phyloP scores from a whole-genome alignment of 2,113 vertebrate genomes.

The Rattus norvegicus region DNA sequence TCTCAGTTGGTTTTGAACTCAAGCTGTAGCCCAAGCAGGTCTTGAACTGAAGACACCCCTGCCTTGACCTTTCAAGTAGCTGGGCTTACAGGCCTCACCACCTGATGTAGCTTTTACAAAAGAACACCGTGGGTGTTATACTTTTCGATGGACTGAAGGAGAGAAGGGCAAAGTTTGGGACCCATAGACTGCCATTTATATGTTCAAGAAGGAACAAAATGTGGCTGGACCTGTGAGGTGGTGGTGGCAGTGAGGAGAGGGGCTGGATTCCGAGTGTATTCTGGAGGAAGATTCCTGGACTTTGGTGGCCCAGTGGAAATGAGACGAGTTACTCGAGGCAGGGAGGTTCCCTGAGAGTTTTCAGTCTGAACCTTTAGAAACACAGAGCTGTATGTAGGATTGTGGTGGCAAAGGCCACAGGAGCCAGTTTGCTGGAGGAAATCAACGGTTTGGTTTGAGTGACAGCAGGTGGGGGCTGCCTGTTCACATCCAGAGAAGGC shows the following conservation, averaged over 20 bases:
- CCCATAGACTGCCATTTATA: background rate
- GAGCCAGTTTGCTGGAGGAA: background rate
- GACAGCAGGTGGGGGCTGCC: background rate
- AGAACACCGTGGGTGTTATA: background rate
- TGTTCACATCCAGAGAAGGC: background rate
- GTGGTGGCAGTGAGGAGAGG: background rate
- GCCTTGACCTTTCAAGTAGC: too few relatives aligned
- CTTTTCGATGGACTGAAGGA: background rate
- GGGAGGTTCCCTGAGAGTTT: background rate
- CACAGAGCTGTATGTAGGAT: background rate
- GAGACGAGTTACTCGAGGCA: background rate
- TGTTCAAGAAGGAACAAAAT: background rate
- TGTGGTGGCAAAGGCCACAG: background rate
- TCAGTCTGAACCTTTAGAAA: background rate
- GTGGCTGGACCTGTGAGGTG: background rate
- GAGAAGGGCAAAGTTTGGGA: background rate
- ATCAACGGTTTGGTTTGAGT: background rate
- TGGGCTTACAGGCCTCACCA: background rate
- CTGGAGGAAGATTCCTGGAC: background rate
- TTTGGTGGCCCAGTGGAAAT: background rate
- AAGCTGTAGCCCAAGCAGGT: background rate
- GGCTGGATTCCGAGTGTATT: background rate
- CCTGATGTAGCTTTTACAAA: background rate
- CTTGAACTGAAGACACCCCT: background rate
- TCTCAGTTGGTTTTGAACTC: background rate